These are phyloP conservation scores for Percopsis transmontana DNA, from an alignment of 2,113 vertebrate species.

Conservation along the genomic window DNA sequence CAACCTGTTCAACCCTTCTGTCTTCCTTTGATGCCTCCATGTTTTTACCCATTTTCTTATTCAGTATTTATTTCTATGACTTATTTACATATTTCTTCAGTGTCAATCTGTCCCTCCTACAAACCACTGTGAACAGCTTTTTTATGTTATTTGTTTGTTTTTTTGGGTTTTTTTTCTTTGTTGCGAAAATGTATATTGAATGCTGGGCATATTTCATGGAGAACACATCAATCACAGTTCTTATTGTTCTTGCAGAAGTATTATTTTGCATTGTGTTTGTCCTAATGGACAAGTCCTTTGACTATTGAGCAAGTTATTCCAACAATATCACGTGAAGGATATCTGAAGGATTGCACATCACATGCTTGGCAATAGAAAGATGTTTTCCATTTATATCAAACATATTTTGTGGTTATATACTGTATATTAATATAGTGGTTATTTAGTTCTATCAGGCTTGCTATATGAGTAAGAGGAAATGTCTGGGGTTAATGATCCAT, in stretches of 20 bases:
- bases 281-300: too few relatives aligned
- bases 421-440: too few relatives aligned
- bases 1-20: background rate
- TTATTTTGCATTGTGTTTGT: too few relatives aligned
- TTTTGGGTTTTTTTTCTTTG: background rate
- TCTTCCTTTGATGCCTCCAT: slow-evolving; percentile 6
- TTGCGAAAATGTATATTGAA: background rate
- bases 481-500: background rate
- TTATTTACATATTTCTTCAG: background rate
- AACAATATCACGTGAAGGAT: too few relatives aligned
- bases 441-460: too few relatives aligned
- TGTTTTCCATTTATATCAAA: too few relatives aligned
- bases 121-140: background rate
- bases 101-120: background rate
- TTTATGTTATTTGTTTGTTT: background rate
- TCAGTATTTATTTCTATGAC: background rate
- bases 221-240: background rate
- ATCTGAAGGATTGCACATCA: too few relatives aligned
- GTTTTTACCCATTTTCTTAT: background rate
- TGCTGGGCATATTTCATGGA: slow-evolving; percentile 1
- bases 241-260: background rate
- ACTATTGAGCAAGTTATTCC: too few relatives aligned
- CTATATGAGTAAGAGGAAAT: background rate
- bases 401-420: too few relatives aligned
- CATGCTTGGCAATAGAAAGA: too few relatives aligned